Percentiles rank a stretch among this genome's conserved stretches.
These are phyloP conservation scores for Xiphophorus maculatus DNA, from an alignment of 2,113 vertebrate species.

Conservation along the genomic window DNA sequence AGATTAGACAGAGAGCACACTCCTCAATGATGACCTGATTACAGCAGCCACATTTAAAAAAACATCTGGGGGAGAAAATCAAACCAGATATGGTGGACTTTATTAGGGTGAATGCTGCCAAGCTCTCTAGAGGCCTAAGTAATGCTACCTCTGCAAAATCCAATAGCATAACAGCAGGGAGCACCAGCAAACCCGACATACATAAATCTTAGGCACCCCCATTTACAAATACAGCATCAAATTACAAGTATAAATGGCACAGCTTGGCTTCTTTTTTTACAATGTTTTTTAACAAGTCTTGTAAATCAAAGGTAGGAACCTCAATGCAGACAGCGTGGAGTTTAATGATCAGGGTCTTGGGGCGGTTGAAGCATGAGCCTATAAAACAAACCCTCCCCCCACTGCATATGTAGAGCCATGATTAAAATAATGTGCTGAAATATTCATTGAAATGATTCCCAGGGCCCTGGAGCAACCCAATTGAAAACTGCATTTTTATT, in stretches of 20 bases:
- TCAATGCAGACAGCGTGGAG: conserved; percentile 88
- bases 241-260: conserved; percentile 93
- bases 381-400: conserved; percentile 86
- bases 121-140: conserved; percentile 39
- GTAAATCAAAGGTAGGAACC: conserved; percentile 92
- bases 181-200: conserved; percentile 67
- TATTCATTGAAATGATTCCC: conserved; percentile 99
- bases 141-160: conserved; percentile 56
- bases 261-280: conserved; percentile 88
- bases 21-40: conserved; percentile 37
- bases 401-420: conserved; percentile 87
- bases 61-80: conserved; percentile 42
- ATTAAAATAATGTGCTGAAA: conserved; percentile 99
- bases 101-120: conserved; percentile 43
- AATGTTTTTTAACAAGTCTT: conserved; percentile 94
- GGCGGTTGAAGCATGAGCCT: conserved; percentile 86
- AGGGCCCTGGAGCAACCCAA: conserved; percentile 87
- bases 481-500: conserved; percentile 98
- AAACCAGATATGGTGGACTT: conserved; percentile 41
- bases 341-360: conserved; percentile 90
- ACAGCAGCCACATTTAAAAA: conserved; percentile 40
- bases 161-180: conserved; percentile 62
- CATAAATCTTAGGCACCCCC: conserved; percentile 87
- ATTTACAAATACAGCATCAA: conserved; percentile 93
- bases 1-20: conserved; percentile 42